Conservation (phyloP, 2,113 vertebrate species). For the Muscicapa adusta region DNA sequence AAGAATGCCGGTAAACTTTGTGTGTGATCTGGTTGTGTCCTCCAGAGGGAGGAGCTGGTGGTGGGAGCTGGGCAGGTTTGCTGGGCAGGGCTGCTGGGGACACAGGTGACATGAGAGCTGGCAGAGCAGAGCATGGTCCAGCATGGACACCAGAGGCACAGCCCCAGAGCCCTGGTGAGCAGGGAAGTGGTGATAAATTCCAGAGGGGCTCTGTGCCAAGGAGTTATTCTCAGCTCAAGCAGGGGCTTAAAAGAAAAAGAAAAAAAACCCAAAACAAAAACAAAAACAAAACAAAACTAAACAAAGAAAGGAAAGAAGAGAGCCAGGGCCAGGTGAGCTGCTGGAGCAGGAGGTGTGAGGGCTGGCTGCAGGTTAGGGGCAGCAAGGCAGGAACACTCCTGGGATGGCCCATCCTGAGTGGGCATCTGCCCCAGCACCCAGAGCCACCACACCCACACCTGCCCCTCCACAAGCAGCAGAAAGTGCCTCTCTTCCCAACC, state of each 20-base stretch:
- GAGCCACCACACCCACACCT: accelerated
- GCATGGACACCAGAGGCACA: accelerated
- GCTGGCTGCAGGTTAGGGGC: background rate
- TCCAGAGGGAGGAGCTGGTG: accelerated
- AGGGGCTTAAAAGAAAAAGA: background rate
- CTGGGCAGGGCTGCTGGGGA: background rate
- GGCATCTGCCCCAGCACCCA: accelerated
- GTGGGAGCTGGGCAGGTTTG: background rate
- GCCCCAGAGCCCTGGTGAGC: background rate
- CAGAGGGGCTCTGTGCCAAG: background rate
- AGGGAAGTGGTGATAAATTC: background rate
- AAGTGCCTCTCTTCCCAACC: background rate
- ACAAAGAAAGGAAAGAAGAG: background rate
- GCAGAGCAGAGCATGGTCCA: background rate
- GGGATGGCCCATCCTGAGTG: background rate
- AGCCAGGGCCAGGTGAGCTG: background rate
- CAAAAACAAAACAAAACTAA: background rate
- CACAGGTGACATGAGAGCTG: background rate
- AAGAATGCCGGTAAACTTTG: background rate
- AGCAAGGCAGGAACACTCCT: background rate
- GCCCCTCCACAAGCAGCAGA: background rate
- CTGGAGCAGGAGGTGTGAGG: background rate
- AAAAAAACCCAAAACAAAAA: accelerated
- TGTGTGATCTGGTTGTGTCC: background rate
- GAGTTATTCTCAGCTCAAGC: background rate